Conservation (phyloP, 92 coral and sea anemone genomes). For the Pocillopora meandrina region DNA sequence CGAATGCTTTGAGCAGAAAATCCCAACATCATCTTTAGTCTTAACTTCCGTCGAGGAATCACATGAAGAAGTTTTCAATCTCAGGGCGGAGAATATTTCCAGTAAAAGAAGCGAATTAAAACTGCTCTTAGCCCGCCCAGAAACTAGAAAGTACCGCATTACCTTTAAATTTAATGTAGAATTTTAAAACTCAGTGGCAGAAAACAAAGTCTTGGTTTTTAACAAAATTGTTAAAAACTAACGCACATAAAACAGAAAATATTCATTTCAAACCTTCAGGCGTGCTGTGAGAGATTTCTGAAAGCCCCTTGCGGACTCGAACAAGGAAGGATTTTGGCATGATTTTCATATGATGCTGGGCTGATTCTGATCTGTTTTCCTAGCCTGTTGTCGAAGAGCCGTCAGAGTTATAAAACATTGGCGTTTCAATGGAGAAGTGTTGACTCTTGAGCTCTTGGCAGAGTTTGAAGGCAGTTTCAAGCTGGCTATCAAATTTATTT, state of each 20-base stretch:
- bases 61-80: too few species aligned
- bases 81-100: too few species aligned
- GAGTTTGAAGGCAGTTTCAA: constrained; percentile 31
- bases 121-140: constrained; percentile 27
- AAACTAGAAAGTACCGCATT: not conserved
- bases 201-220: not conserved
- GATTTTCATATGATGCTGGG: not conserved
- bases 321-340: constrained; percentile 76
- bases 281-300: constrained; percentile 8
- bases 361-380: not conserved
- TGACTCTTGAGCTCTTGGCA: constrained; percentile 13
- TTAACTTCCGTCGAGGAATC: too few species aligned
- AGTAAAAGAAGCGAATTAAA: constrained; percentile 19
- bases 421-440: not conserved
- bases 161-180: constrained; percentile 5
- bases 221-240: constrained; percentile 14
- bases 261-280: constrained; percentile 5
- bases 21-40: too few species aligned
- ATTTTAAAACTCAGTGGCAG: not conserved
- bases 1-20: too few species aligned
- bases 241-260: not conserved
- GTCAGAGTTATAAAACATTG: not conserved
- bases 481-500: constrained; percentile 41
- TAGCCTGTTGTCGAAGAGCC: not conserved
- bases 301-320: constrained; percentile 34